These are phyloP conservation scores for Pegea sp. DNA, from an alignment of 23 tunicate species.

Conservation along the genomic window DNA sequence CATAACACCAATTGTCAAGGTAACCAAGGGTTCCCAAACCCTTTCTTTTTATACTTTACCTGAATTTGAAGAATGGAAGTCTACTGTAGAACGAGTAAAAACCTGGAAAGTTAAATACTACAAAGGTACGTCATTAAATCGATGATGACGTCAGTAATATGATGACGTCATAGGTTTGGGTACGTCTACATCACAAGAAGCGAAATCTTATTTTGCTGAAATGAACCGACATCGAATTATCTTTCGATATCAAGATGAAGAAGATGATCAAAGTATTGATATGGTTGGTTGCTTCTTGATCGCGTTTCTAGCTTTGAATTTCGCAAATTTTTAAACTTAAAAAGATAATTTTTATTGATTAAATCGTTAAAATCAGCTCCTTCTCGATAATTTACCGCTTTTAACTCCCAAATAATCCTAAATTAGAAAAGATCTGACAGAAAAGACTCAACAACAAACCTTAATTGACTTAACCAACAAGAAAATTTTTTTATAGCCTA, in stretches of 20 bases:
- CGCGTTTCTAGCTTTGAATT: no score
- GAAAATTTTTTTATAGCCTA: no score
- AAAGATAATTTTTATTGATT: no score
- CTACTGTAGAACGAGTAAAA: conserved; percentile 22
- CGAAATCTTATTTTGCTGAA: conserved; percentile 81
- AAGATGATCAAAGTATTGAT: conserved; percentile 70
- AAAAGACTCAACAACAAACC: no score
- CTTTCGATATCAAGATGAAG: conserved; percentile 54
- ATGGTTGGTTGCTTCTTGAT: no score
- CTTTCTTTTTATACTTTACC: conserved; percentile 82
- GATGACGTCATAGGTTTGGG: conserved; percentile 63
- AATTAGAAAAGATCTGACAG: no score
- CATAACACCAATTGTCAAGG: conserved; percentile 98
- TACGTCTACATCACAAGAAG: conserved; percentile 90
- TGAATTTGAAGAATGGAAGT: conserved; percentile 93
- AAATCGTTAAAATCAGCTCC: no score
- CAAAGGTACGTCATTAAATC: conserved; percentile 53
- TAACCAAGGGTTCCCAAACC: conserved; percentile 55
- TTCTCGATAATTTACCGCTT: no score
- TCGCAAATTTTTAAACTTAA: no score
- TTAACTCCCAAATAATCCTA: no score
- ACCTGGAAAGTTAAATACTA: conserved; percentile 93
- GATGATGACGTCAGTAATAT: neutral
- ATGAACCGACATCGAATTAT: conserved; percentile 67
- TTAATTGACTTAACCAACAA: no score